A percentile compares a stretch with the other conserved stretches of the same genome.
These are phyloP conservation scores for Scartelaos histophorus DNA, from an alignment of 2,113 vertebrate species.

Conservation along the genomic window DNA sequence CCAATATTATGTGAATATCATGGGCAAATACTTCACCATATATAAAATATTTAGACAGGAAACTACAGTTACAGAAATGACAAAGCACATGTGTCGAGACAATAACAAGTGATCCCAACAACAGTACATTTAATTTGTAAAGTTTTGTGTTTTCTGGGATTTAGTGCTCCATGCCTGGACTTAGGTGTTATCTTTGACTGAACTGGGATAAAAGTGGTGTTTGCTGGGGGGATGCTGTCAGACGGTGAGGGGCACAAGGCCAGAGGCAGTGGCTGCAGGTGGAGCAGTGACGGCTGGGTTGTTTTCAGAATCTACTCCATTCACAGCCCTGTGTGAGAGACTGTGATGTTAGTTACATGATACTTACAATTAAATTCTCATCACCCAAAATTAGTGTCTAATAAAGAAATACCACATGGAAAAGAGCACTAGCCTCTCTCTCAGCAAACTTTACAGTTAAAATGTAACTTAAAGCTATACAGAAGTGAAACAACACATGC, in stretches of 20 bases:
- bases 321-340: constrained; percentile 78
- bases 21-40: constrained; percentile 35
- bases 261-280: constrained; percentile 80
- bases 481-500: neutral
- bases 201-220: neutral
- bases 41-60: constrained; percentile 24
- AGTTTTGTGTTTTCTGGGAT: constrained; percentile 13
- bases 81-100: constrained; percentile 29
- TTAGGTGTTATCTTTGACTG: constrained; percentile 4
- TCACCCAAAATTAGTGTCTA: neutral
- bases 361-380: neutral
- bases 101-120: constrained; percentile 3
- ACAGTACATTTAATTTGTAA: constrained; percentile 31
- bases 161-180: constrained; percentile 8
- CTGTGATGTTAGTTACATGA: constrained; percentile 3
- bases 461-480: neutral
- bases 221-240: constrained; percentile 61
- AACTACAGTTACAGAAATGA: constrained; percentile 22
- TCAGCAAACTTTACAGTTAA: neutral
- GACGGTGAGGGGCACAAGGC: constrained; percentile 87
- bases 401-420: neutral
- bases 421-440: neutral
- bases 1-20: constrained; percentile 20
- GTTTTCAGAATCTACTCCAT: constrained; percentile 83
- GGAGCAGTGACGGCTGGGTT: constrained; percentile 79